Base-by-base conservation (phyloP, 1,140 invertebrate genomes). In the Leptoteleia sp. region DNA sequence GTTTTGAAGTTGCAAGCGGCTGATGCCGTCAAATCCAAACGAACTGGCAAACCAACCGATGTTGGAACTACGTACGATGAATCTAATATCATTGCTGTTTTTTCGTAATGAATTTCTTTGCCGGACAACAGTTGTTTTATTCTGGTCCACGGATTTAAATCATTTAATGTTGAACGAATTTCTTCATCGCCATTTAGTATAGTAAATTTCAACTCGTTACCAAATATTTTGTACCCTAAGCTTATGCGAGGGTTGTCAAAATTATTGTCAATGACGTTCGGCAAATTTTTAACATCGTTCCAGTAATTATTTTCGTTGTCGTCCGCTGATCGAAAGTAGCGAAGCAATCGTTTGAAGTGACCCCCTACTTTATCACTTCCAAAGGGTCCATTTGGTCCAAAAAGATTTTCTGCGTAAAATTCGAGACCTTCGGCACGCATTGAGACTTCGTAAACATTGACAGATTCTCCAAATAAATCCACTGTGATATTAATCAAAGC, bases 381-480 rank as follows among this genome's bases (percentile, higher is more conserved):
- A 1, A 95, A 91, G 0, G 92, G 91, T 3, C 94, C 94, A 64
- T 93, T 91, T 0, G 93, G 92, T 0, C 94, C 95, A 81, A 98
- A 96, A 17, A 96, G 89, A 22, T 91, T 92, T 86, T 97, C 95
- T 12, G 96, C 91, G 81, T 96, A 93, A 71, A 92, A 91, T 84
- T 98, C 96, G 47, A 98, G 92, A 17, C 96, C 96, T 88, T 98
- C 95, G 5, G 93, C 90, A 27, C 96, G 91, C 9, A 94, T 92
- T 67, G 93, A 93, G 78, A 95, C 91, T 90, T 97, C 95, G 50
- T 96, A 89, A 25, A 96, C 84, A 89, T 98, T 98, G 17, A 98
- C 92, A 0, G 95, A 95, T 87, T 96, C 94, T 0, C 97, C 97
- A 86, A 98, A 98, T 55, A 98, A 87, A 84, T 97, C 95, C 0